phyloP scores from a whole-genome alignment of 1,140 invertebrate species.

The Aethina tumida region DNA sequence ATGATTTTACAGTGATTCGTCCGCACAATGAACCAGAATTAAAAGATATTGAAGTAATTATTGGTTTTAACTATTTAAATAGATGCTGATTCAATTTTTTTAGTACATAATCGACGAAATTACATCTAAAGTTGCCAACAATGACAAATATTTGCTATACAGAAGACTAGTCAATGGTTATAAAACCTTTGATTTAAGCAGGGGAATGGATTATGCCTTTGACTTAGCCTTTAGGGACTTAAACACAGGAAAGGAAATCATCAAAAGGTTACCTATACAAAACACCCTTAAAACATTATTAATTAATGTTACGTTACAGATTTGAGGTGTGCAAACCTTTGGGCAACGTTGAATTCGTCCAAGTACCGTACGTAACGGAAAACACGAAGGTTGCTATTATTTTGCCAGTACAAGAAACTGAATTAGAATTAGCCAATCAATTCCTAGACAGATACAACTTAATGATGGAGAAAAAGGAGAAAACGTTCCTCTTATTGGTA shows the following conservation, averaged over 20 bases:
- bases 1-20: slow-evolving; percentile 52
- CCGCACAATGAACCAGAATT: slow-evolving; percentile 49
- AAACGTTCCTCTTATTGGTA: slow-evolving; percentile 64
- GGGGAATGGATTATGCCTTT: slow-evolving; percentile 81
- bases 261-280: slow-evolving; percentile 31
- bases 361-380: slow-evolving; percentile 87
- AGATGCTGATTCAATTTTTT: slow-evolving; percentile 19
- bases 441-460: slow-evolving; percentile 65
- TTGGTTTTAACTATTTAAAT: slow-evolving; percentile 12
- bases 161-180: slow-evolving; percentile 68
- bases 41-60: slow-evolving; percentile 48
- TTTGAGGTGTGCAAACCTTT: slow-evolving; percentile 68
- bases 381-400: slow-evolving; percentile 69
- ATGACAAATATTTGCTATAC: slow-evolving; percentile 44
- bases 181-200: slow-evolving; percentile 71
- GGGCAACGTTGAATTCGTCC: slow-evolving; percentile 72
- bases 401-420: slow-evolving; percentile 48
- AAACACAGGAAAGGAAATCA: slow-evolving; percentile 31
- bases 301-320: slow-evolving; percentile 28
- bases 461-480: slow-evolving; percentile 63
- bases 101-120: slow-evolving; percentile 52
- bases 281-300: neutral
- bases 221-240: slow-evolving; percentile 47
- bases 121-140: slow-evolving; percentile 44
- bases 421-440: slow-evolving; percentile 41